Base-by-base conservation (phyloP, 2,797 vertebrate genomes). In the Rhadinocentrus ornatus region DNA sequence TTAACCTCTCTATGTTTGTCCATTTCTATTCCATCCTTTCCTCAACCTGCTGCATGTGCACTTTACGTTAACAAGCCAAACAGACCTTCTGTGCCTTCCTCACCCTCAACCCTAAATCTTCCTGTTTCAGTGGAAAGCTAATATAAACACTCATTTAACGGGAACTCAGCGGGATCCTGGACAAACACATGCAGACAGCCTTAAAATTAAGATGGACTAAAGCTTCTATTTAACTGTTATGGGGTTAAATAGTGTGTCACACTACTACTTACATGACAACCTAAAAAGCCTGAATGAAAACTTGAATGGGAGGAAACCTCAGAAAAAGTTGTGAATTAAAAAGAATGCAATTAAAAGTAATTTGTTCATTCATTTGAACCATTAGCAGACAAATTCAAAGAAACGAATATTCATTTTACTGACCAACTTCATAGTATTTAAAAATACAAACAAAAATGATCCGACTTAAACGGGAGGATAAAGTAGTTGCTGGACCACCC, bases 61-160 rank as follows among this genome's bases (percentile, higher is more conserved):
- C 6, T 73, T 24, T 37, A 9, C 2, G 0, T 54, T 27, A 48
- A 53, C 44, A 65, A 62, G 53, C 22, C 37, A 39, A 68, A 63
- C 60, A 1, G 16, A 56, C 5, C n/a, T 13, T 10, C 32, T 48
- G 24, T 44, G 2, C 13, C 12, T 37, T 4, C 22, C 15, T 12
- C 2, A 7, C 46, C 18, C 32, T 75, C 9, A 20, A n/a, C 61
- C 48, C 48, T 61, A 9, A 78, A 39, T 34, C 54, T 57, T 53
- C 41, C 26, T 50, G 4, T 32, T 73, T 66, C 0, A 66, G 13
- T 35, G 4, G 1, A 61, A 46, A 61, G 44, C 53, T 37, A 3
- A 59, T 69, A 57, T 65, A 67, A 65, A 31, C 16, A 31, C 18
- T 20, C 27, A 54, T 44, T 59, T 57, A 62, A 62, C 27, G 69